Evolutionary conservation across 2,113 vertebrate genomes (phyloP).

Genomic region (Tylochromis polylepis): DNA sequence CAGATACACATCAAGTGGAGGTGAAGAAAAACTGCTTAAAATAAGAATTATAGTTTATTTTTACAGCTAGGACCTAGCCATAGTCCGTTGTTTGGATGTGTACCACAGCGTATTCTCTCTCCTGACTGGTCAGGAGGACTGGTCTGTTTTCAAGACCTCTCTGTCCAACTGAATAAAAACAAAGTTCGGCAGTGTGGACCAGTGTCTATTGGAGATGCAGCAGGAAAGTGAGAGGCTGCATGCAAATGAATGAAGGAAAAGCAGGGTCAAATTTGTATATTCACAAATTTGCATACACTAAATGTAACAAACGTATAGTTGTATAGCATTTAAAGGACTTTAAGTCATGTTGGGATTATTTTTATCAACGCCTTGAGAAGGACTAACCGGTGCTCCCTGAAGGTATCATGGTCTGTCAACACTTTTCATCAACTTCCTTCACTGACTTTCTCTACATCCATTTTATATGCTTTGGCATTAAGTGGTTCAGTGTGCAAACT

Average conservation of each 20-base stretch:
- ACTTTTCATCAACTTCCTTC: no score
- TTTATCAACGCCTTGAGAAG: background rate
- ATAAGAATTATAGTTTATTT: background rate
- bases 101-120: background rate
- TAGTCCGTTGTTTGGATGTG: background rate
- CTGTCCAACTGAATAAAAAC: background rate
- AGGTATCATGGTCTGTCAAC: background rate
- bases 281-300: background rate
- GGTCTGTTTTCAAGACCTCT: accelerated
- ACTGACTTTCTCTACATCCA: background rate
- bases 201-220: background rate
- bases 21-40: background rate
- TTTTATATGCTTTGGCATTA: background rate
- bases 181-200: background rate
- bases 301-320: background rate
- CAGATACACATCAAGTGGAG: background rate
- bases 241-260: background rate
- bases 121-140: background rate
- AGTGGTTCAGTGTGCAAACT: background rate
- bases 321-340: background rate
- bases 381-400: background rate
- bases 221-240: background rate
- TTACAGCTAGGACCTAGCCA: background rate
- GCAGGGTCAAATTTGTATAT: background rate
- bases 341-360: background rate